A percentile compares a stretch with the other conserved stretches of the same genome.
Conservation (phyloP, 2,797 vertebrate species). For the Sebastes taczanowskii region DNA sequence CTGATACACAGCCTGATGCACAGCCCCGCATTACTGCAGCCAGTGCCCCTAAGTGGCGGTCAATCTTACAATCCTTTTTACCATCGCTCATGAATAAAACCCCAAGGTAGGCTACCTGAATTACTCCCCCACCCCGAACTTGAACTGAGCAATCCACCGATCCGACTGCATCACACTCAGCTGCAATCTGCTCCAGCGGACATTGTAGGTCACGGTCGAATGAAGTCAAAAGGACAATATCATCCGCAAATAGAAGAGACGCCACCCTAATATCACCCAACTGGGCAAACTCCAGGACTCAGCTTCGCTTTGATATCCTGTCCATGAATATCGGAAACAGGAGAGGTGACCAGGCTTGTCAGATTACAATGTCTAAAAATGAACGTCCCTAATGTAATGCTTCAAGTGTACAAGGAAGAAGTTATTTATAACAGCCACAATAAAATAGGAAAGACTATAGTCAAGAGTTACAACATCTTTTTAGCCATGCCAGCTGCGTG, state of each 20-base stretch:
- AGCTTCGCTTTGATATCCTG: slow-evolving; percentile 16
- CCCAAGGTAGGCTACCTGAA: background rate
- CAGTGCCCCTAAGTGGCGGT: background rate
- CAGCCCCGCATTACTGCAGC: slow-evolving; percentile 9
- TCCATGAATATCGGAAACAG: slow-evolving; percentile 1
- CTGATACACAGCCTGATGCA: slow-evolving; percentile 11
- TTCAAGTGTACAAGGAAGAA: background rate
- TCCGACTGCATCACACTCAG: slow-evolving; percentile 1
- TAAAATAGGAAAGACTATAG: background rate
- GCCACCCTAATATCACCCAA: background rate
- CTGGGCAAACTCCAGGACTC: slow-evolving; percentile 2
- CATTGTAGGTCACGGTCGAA: slow-evolving; percentile 22
- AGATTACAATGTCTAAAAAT: background rate
- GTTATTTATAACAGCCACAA: background rate
- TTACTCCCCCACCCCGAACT: background rate
- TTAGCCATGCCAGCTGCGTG: background rate
- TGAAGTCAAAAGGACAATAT: slow-evolving; percentile 30
- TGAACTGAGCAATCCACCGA: slow-evolving; percentile 21
- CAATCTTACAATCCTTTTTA: slow-evolving; percentile 8
- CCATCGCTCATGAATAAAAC: slow-evolving; percentile 24
- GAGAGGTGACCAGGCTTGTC: background rate
- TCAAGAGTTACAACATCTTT: background rate
- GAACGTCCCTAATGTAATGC: background rate
- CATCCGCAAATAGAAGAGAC: slow-evolving; percentile 15
- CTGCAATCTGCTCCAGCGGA: slow-evolving; percentile 19